These are phyloP conservation scores for Harpalus rufipes DNA, from an alignment of 2,888 invertebrate genomes.

Conservation along the genomic window DNA sequence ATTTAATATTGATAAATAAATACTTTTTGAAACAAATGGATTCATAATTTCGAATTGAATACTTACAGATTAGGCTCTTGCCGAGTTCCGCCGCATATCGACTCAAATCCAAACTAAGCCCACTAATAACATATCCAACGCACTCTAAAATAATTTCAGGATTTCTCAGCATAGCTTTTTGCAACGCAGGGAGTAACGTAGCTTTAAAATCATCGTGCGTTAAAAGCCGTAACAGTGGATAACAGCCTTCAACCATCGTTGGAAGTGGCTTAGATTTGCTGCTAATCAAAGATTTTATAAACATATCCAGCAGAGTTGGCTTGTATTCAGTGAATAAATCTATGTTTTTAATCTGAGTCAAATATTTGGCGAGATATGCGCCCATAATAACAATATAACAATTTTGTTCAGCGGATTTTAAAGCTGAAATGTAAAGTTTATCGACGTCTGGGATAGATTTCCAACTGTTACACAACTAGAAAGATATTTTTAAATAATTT, in stretches of 20 bases:
- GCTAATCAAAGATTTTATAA: conserved; percentile 88
- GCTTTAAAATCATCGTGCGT: conserved; percentile 85
- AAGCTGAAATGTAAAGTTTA: conserved; percentile 74
- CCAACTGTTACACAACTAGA: conserved; percentile 74
- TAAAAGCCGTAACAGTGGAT: conserved; percentile 82
- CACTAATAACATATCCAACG: conserved; percentile 87
- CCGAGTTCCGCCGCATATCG: conserved; percentile 88
- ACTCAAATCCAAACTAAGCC: conserved; percentile 87
- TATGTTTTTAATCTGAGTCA: conserved; percentile 78
- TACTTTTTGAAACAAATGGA: too few relatives aligned
- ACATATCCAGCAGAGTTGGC: conserved; percentile 83
- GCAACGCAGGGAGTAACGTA: conserved; percentile 88
- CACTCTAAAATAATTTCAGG: conserved; percentile 94
- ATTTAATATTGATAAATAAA: too few relatives aligned
- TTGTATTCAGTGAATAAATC: conserved; percentile 79
- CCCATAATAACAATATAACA: conserved; percentile 82
- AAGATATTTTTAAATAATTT: conserved; percentile 67
- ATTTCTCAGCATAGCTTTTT: conserved; percentile 94
- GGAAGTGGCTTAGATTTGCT: conserved; percentile 87
- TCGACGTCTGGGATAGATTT: conserved; percentile 73
- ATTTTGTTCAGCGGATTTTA: conserved; percentile 77
- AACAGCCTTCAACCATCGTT: conserved; percentile 83
- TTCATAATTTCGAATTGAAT: too few relatives aligned
- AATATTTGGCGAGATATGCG: conserved; percentile 82
- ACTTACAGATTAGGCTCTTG: conserved; percentile 87